Base-by-base conservation (phyloP, 2,113 vertebrate species). In the Nyctereutes procyonoides region DNA sequence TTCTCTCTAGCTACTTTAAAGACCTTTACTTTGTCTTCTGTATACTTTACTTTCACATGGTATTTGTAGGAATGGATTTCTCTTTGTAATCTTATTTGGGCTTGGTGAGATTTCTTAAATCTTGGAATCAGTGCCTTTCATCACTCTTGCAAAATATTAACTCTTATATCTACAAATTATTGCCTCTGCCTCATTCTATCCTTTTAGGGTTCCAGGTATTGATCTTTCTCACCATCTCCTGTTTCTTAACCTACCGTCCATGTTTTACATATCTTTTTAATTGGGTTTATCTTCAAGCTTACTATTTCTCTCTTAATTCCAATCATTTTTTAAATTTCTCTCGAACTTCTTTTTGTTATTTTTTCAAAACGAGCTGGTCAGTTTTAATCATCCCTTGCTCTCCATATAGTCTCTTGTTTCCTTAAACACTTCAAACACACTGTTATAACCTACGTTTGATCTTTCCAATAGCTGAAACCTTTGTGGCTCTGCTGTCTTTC, bases 1-100 rank as follows among this genome's bases (percentile, higher is more conserved):
- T 96, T 92, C 69, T 74, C 14, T 97, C 76, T 96, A 53, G 65
- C 38, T 91, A 15, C 51, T 69, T 90, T 80, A 60, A 74, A 83
- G 51, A 93, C 73, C 62, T 93, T 90, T 14, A 67, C 22, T 93
- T 87, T 94, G 71, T 88, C 94, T 92, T 97, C 91, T 76, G 32
- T 83, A 48, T 95, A 48, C 60, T 93, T 93, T 56, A 67, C 28
- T 73, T 77, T 74, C 32, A 95, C 60, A 3, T 67, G 24, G 3
- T 74, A 62, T 56, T 4, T 74, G 11, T 82, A 73, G 30, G 8
- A 96, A 67, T 77, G n/a, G 32, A 80, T 96, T 87, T 88, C 15
- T 81, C 88, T 88, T 83, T 58, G 71, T 69, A 51, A 38, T 73
- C 63, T 88, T 87, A 73, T 12, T 65, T 97, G 24, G 62, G 17